Percentiles rank a stretch among this genome's conserved stretches.
phyloP scores from a whole-genome alignment of 1,140 invertebrate genomes.

The Drosophila bocqueti region DNA sequence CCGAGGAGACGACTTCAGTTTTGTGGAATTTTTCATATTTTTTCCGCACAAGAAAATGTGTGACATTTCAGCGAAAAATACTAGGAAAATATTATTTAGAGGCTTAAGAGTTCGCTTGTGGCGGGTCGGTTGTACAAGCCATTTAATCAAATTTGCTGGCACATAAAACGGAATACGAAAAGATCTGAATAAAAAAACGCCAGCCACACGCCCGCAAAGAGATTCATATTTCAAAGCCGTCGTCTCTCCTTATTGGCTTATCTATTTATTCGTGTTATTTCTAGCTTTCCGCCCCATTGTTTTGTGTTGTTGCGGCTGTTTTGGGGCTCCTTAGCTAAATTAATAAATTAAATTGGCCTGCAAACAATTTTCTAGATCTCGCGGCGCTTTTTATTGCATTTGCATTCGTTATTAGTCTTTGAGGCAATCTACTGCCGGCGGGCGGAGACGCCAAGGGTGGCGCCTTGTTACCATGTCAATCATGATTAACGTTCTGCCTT shows the following conservation, averaged over 20 bases:
- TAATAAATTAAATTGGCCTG: constrained; percentile 76
- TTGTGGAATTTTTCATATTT: constrained; percentile 19
- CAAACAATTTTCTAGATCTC: constrained; percentile 63
- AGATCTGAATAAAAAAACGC: constrained; percentile 4
- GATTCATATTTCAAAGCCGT: constrained; percentile 29
- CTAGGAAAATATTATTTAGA: constrained; percentile 5
- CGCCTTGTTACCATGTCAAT: constrained; percentile 55
- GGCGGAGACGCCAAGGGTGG: not conserved
- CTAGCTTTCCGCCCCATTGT: constrained; percentile 36
- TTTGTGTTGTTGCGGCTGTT: constrained; percentile 39
- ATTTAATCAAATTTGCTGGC: constrained; percentile 39
- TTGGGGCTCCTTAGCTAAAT: constrained; percentile 49
- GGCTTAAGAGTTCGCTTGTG: not conserved
- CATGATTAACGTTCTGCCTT: constrained; percentile 60
- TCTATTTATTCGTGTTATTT: constrained; percentile 44
- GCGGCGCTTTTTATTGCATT: constrained; percentile 68
- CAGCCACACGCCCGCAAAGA: constrained; percentile 1
- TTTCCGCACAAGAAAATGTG: not conserved
- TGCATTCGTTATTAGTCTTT: constrained; percentile 61
- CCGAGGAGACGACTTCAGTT: constrained; percentile 14
- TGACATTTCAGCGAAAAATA: constrained; percentile 1
- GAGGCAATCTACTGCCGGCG: constrained; percentile 1
- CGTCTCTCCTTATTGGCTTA: constrained; percentile 32
- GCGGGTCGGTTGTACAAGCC: not conserved
- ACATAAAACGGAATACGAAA: constrained; percentile 14